Evolutionary conservation across 2,797 vertebrate genomes (phyloP), one percentile per base, ranked within the genome.

Genomic region (Coendou prehensilis): DNA sequence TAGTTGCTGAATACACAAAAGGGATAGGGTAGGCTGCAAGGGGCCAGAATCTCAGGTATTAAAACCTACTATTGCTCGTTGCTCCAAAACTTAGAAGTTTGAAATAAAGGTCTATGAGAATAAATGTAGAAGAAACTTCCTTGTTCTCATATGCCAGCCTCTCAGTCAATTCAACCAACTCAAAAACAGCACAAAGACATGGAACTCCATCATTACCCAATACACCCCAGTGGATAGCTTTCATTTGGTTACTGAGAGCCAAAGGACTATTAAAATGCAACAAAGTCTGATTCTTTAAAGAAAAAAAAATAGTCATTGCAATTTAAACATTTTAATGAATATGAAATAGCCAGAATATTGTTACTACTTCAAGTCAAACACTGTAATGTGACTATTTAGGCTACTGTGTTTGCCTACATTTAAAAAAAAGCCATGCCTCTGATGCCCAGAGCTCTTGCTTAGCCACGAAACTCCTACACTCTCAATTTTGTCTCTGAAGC

Each of bases 311-410:
- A 45, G 67, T 85, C 67, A 73, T 95, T 93, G 96, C 88, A 87
- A 97, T 98, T 97, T 96, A 93, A 95, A 96, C 96, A 92, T 96
- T 95, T 96, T 96, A 93, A 92, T 93, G 94, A 95, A 93, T 92
- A 96, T 95, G 92, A 96, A 97, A 97, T 94, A 95, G 82, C 78
- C 89, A 86, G 76, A 90, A 75, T 94, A 97, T 94, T 83, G 89
- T 84, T 89, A 88, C 96, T 96, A 93, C 95, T 97, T 97, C 94
- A 93, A 96, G 92, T 93, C 64, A 93, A 97, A 96, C 82, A 50
- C 75, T 6, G 7, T 84, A 91, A 96, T 93, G 88, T 97, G 61
- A 71, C 80, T 85, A 86, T 79, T 71, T 95, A 92, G 67, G 59
- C 41, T 30, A 26, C 47, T 9, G 8, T 89, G 79, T 57, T 3